These are phyloP conservation scores for Steinernema khuongi DNA, from an alignment of 1,140 invertebrate species.

Conservation along the genomic window DNA sequence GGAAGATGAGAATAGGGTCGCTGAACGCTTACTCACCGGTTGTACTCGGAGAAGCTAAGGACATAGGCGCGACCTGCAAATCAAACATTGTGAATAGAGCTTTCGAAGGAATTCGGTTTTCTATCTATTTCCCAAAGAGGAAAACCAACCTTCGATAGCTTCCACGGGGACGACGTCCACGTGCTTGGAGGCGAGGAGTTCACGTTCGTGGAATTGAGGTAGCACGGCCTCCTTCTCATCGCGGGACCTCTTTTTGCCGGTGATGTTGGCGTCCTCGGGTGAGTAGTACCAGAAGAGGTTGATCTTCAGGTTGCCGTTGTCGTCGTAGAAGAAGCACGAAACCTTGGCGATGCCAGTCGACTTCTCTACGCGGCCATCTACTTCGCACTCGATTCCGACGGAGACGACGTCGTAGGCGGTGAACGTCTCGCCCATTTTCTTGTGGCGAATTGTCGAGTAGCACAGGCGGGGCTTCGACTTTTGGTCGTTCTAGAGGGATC, in stretches of 20 bases:
- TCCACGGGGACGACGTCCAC: conserved; percentile 2
- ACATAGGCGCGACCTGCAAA: conserved; percentile 3
- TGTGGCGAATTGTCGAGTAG: neutral
- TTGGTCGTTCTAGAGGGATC: neutral
- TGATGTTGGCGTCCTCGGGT: neutral
- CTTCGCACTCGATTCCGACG: neutral
- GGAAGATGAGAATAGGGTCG: neutral
- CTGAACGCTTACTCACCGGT: neutral
- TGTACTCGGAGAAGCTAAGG: conserved; percentile 1
- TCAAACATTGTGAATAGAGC: too few species aligned
- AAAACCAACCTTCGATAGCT: neutral
- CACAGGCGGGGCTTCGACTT: neutral
- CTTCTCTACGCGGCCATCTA: neutral
- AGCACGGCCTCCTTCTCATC: neutral
- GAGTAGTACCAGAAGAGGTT: conserved; percentile 7
- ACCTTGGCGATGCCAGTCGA: neutral
- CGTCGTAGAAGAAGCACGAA: neutral
- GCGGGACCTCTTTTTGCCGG: neutral
- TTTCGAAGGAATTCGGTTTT: too few species aligned
- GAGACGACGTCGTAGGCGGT: neutral
- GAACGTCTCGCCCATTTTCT: neutral
- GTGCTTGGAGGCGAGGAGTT: conserved; percentile 1
- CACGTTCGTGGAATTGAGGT: neutral
- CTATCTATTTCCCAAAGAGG: too few species aligned
- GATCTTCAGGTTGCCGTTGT: neutral